A percentile compares a stretch with the other conserved stretches of the same genome.
These are phyloP conservation scores for Caenorhabditis inopinata DNA, from an alignment of 1,140 invertebrate species.

Conservation along the genomic window DNA sequence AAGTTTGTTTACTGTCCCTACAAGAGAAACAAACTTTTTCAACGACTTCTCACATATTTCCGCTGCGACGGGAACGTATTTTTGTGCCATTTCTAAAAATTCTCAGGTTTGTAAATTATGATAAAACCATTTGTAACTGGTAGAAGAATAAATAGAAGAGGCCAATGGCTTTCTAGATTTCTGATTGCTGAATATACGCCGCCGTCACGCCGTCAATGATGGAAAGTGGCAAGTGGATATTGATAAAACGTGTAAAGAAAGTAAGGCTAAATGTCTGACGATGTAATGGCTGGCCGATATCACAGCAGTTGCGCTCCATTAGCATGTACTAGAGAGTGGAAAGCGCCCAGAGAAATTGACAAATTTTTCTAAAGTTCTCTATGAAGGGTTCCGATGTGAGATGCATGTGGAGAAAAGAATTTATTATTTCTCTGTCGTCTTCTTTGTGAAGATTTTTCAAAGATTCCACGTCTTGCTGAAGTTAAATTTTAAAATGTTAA, in stretches of 20 bases:
- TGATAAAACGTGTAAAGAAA: neutral
- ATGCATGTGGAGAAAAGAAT: neutral
- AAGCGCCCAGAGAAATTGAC: neutral
- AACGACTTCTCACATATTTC: neutral
- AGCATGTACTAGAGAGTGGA: neutral
- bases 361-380: neutral
- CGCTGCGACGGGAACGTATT: neutral
- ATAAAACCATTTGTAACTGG: no score
- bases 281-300: neutral
- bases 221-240: no score
- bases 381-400: neutral
- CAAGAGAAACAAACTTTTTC: neutral
- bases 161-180: no score
- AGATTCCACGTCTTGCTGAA: no score
- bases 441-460: no score
- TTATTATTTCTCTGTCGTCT: no score
- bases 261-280: neutral
- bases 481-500: no score
- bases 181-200: no score
- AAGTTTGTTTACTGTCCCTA: constrained; percentile 50
- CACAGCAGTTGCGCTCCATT: neutral
- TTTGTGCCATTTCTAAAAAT: neutral
- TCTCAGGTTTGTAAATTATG: no score
- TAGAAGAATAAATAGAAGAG: neutral
- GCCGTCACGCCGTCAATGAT: no score